Conservation (phyloP, 2,888 invertebrate species). For the Himalopsyche tibetana region DNA sequence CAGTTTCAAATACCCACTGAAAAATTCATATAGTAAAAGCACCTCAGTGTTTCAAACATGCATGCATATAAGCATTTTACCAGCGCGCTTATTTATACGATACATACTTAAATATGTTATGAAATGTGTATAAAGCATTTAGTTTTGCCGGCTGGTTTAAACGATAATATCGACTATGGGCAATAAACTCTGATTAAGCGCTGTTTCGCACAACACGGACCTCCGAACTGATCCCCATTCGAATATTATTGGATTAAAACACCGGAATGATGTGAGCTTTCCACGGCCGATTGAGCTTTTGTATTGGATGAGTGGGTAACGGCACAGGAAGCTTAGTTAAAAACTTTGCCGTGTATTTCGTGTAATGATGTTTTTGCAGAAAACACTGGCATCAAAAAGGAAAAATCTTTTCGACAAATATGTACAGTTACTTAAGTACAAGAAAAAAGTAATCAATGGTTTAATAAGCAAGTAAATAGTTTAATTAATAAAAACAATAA, state of each 20-base stretch:
- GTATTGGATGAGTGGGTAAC: not conserved
- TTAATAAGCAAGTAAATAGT: no score
- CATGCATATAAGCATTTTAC: not conserved
- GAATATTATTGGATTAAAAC: conserved; percentile 63
- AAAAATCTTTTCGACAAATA: no score
- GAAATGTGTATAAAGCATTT: not conserved
- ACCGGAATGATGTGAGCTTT: conserved; percentile 56
- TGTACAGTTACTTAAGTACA: no score
- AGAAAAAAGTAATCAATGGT: no score
- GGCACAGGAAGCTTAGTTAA: conserved; percentile 13
- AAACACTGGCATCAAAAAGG: no score
- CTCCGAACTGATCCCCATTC: conserved; percentile 60
- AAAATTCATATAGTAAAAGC: conserved; percentile 13
- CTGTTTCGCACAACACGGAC: conserved; percentile 48
- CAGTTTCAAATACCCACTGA: conserved; percentile 24
- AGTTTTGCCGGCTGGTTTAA: conserved; percentile 25
- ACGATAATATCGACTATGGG: conserved; percentile 44
- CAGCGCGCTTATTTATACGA: not conserved
- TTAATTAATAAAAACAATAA: no score
- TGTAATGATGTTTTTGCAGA: no score
- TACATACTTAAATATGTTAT: not conserved
- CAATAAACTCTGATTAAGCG: conserved; percentile 63
- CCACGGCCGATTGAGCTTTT: conserved; percentile 51
- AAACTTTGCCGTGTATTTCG: not conserved
- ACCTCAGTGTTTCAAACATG: not conserved